A percentile compares a stretch with the other conserved stretches of the same genome.
These are phyloP conservation scores for Maconellicoccus hirsutus DNA, from an alignment of 1,140 invertebrate genomes.

Conservation along the genomic window DNA sequence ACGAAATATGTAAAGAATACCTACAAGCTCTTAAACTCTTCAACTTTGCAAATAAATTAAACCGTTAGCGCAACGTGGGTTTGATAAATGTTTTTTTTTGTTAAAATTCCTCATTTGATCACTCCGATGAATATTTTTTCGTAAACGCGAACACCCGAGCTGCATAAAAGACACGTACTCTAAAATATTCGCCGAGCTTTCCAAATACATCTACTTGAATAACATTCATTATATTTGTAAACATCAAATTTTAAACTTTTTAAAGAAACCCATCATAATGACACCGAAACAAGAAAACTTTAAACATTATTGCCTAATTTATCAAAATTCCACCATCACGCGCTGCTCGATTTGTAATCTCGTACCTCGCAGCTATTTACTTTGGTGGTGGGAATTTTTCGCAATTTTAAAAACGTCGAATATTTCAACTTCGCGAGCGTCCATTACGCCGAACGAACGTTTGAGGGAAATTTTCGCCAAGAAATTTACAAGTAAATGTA, in stretches of 20 bases:
- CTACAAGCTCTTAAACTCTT: background rate
- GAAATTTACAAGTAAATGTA: no score
- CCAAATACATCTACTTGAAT: background rate
- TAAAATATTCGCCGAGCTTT: background rate
- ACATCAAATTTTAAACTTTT: constrained; percentile 3
- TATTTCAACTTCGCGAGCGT: background rate
- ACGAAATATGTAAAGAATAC: background rate
- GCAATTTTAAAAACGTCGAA: background rate
- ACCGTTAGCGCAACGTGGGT: background rate
- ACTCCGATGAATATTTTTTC: background rate
- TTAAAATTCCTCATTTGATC: background rate
- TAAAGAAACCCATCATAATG: background rate
- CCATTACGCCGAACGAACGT: no score
- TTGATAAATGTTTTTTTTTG: background rate
- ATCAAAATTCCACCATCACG: background rate
- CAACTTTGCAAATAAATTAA: background rate
- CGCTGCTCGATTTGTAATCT: background rate
- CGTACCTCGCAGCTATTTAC: constrained; percentile 7
- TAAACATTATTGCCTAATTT: constrained; percentile 1
- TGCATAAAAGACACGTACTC: background rate
- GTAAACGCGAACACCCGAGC: background rate
- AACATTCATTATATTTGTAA: background rate
- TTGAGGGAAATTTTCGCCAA: no score
- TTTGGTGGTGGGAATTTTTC: background rate
- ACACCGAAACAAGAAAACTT: constrained; percentile 8